Evolutionary conservation across 2,888 invertebrate species (phyloP), one percentile per base, ranked within the genome.

Genomic region (Philereme vetulata): DNA sequence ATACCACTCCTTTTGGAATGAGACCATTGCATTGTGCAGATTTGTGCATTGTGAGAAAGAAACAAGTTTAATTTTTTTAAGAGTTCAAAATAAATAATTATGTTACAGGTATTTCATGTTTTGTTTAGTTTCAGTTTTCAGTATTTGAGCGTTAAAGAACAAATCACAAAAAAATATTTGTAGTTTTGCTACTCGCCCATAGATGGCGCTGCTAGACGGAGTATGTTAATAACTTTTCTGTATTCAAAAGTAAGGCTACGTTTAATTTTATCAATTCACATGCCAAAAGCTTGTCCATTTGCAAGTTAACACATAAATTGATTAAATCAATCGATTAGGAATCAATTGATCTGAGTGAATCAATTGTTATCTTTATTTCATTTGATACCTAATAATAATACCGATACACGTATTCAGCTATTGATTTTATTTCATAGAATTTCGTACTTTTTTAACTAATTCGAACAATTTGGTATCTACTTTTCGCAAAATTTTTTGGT

Each of bases 161-260:
- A 4, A 34, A 46, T 9, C 1, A 4, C 4, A 44, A 7, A 4
- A 44, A 10, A 6, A 36, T 1, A 48, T n/a, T n/a, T n/a, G 11
- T 1, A 21, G 61, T 70, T 65, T 54, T 33, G 36, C 52, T 43
- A 57, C 61, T 66, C 51, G 33, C 11, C 48, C 34, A 63, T 58
- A 75, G 75, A 73, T 76, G 76, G 72, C 76, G 69, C 42, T 65
- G 46, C 8, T 38, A 32, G 8, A 7, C 38, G 5, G 6, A 38
- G 38, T 38, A 8, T 38, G 6, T 38, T 38, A 35, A 35, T 35
- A 4, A 2, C 35, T 5, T 35, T 35, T 5, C 5, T 35, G 7
- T 35, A 6, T 35, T 35, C 3, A 1, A 21, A 21, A 21, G 21
- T 21, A 21, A 21, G 21, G 21, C 2, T 2, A 2, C 35, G 35